Evolutionary conservation across 2,888 invertebrate genomes (phyloP).

Genomic region (Diaprepes abbreviatus): DNA sequence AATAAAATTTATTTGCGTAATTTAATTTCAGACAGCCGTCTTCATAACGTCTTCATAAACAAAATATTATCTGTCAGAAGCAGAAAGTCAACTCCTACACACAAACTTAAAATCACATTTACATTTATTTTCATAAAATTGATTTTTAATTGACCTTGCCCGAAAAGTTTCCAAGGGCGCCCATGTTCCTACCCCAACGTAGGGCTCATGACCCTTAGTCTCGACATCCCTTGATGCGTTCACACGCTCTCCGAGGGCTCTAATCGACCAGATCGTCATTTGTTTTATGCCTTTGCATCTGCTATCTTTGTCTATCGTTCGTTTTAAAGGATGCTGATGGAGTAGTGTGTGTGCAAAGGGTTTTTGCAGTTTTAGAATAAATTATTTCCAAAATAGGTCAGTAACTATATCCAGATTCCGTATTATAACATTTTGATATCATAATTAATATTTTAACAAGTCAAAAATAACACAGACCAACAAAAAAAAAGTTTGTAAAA

Average conservation of each 20-base stretch:
- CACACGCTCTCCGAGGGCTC: conserved; percentile 60
- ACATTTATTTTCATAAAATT: conserved; percentile 14
- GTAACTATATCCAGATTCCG: not conserved
- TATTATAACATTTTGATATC: too few species aligned
- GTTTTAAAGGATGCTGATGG: conserved; percentile 15
- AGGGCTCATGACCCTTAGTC: conserved; percentile 43
- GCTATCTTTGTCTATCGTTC: conserved; percentile 48
- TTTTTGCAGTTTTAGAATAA: not conserved
- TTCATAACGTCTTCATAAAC: too few species aligned
- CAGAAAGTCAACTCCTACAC: not conserved
- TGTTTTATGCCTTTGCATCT: conserved; percentile 54
- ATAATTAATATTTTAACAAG: too few species aligned
- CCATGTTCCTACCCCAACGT: conserved; percentile 46
- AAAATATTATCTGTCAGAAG: not conserved
- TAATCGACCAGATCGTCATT: conserved; percentile 60
- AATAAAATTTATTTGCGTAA: too few species aligned
- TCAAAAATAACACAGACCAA: too few species aligned
- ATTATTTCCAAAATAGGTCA: not conserved
- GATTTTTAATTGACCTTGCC: conserved; percentile 30
- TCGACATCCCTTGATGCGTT: conserved; percentile 59
- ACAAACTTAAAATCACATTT: not conserved
- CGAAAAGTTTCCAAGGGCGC: conserved; percentile 38
- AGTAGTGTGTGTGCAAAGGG: not conserved
- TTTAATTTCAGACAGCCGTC: too few species aligned
- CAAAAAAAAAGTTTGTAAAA: too few species aligned